Evolutionary conservation across 2,888 invertebrate species (phyloP), one percentile per base, ranked within the genome.

Genomic region (Flexamia atlantica): DNA sequence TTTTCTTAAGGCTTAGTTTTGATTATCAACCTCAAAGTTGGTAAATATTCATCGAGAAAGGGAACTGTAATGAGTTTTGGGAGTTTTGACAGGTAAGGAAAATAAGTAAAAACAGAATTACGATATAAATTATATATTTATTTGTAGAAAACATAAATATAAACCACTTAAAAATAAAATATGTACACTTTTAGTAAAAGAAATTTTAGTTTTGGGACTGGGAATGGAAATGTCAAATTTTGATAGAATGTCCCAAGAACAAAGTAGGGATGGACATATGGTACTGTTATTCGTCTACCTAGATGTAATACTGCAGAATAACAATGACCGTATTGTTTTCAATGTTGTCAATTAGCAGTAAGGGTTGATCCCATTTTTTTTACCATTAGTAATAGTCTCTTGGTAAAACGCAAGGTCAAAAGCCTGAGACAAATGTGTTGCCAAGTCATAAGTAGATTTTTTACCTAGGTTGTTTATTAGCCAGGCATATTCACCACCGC

Each of bases 1-100:
- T 53, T 53, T 53, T 53, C 10, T 12, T n/a, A 53, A 53, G 53
- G 53, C 53, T 53, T 12, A 53, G 53, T 53, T 53, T n/a, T 53
- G 17, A 53, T 53, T 53, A 53, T 17, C 17, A 53, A 53, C 53
- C 53, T 53, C 10, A 53, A 53, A 53, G 53, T 53, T 53, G 9
- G 10, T 7, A 53, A 53, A 53, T n/a, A 53, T 53, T 10, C 53
- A 53, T 53, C 14, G n/a, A n/a, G 53, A 53, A 53, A 53, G 53
- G 53, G 53, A n/a, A 53, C 53, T 53, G 53, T 53, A 53, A 53
- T 53, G 53, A 53, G 53, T 53, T 53, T 53, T n/a, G 17, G 53
- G n/a, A n/a, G 53, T 53, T 53, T 53, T 53, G 53, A 53, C 53
- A 53, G 53, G 53, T n/a, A 12, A 53, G 20, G 20, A 53, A 53